These are phyloP conservation scores for Chaetogeoica ovagalla DNA, from an alignment of 2,888 invertebrate species.

Conservation along the genomic window DNA sequence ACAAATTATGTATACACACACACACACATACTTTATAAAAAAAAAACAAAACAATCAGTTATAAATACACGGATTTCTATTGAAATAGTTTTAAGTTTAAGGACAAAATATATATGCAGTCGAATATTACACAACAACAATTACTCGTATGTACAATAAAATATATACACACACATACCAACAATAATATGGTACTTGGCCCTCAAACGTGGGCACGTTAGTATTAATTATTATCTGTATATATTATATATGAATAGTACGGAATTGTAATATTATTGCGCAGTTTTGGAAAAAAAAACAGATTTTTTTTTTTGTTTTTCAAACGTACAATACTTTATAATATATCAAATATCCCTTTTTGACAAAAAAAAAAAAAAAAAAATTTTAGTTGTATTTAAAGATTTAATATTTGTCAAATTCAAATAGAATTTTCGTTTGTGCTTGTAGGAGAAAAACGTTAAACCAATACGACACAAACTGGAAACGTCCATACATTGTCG, in stretches of 20 bases:
- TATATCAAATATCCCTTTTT: too few relatives aligned
- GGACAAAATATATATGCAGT: background rate
- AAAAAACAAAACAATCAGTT: conserved; percentile 16
- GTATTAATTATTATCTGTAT: background rate
- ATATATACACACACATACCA: background rate
- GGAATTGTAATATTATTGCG: background rate
- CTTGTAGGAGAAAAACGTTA: too few relatives aligned
- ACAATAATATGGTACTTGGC: background rate
- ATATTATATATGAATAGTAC: background rate
- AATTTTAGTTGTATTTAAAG: too few relatives aligned
- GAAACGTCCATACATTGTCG: too few relatives aligned
- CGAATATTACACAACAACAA: conserved; percentile 8
- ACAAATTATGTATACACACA: background rate
- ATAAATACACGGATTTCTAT: conserved; percentile 7
- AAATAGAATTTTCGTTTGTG: too few relatives aligned
- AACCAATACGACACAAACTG: too few relatives aligned
- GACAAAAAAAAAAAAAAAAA: too few relatives aligned
- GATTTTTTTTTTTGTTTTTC: too few relatives aligned
- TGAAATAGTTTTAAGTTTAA: conserved; percentile 26
- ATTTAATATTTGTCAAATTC: too few relatives aligned
- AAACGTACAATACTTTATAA: too few relatives aligned
- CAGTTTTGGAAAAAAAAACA: background rate
- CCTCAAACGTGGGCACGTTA: background rate
- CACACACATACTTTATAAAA: conserved; percentile 2
- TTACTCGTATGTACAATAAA: background rate